Evolutionary conservation across 2,113 vertebrate species (phyloP).

Genomic region (Crocuta crocuta): DNA sequence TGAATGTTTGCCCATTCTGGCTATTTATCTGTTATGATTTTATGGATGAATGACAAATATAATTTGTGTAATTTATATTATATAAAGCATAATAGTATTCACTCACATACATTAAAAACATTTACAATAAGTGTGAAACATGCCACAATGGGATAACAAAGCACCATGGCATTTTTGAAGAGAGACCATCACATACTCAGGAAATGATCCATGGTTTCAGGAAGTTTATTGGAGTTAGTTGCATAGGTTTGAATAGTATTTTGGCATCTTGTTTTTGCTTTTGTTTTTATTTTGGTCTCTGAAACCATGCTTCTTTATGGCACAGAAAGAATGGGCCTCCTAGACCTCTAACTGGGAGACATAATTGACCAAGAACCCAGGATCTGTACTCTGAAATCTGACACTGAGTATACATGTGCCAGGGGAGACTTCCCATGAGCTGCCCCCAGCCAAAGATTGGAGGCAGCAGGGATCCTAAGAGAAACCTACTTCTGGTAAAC

Average conservation of each 20-base stretch:
- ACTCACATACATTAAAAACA: background rate
- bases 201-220: background rate
- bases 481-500: background rate
- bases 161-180: background rate
- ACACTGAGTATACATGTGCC: background rate
- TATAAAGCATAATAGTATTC: background rate
- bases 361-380: no score
- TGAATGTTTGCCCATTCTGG: background rate
- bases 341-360: background rate
- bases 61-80: background rate
- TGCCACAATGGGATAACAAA: background rate
- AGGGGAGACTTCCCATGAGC: background rate
- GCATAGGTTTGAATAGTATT: background rate
- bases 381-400: background rate
- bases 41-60: background rate
- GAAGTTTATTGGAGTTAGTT: background rate
- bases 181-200: background rate
- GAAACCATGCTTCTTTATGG: background rate
- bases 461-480: background rate
- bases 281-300: background rate
- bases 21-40: background rate
- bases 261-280: background rate
- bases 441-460: background rate
- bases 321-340: background rate
- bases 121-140: background rate